phyloP scores from a whole-genome alignment of 2,797 vertebrate genomes.

The Silurus lanzhouensis region DNA sequence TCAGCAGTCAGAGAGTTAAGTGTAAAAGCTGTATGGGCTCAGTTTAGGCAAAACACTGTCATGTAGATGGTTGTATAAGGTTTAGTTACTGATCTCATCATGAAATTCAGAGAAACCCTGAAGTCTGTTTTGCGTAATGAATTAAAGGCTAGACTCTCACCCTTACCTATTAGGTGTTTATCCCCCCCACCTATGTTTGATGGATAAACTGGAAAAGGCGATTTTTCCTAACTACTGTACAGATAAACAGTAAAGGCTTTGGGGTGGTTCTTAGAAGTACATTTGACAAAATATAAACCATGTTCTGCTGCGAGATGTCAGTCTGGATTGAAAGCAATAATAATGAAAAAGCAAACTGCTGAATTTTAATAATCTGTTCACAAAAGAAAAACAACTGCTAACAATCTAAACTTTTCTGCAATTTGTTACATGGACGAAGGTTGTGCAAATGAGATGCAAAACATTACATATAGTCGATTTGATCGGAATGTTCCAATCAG shows the following conservation, averaged over 20 bases:
- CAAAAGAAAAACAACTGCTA: not conserved
- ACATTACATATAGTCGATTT: not conserved
- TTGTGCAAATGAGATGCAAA: not conserved
- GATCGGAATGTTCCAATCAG: not conserved
- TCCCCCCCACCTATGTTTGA: not conserved
- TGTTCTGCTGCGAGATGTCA: not conserved
- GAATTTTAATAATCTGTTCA: not conserved
- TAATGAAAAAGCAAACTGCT: not conserved
- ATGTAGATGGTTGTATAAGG: not conserved
- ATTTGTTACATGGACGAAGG: not conserved
- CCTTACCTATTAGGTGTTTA: not conserved
- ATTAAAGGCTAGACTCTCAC: not conserved
- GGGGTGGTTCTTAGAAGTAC: not conserved
- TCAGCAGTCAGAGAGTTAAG: conserved; percentile 17
- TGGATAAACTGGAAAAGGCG: conserved; percentile 10
- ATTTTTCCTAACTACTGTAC: not conserved
- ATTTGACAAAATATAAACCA: not conserved
- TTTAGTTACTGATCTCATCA: not conserved
- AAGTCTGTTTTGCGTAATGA: not conserved
- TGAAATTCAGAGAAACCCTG: conserved; percentile 14
- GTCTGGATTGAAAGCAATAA: not conserved
- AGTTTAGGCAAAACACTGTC: not conserved
- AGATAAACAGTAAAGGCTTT: not conserved
- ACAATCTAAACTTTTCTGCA: not conserved
- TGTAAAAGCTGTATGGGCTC: not conserved